Evolutionary conservation across 2,113 vertebrate species (phyloP).

Genomic region (Euleptes europaea): DNA sequence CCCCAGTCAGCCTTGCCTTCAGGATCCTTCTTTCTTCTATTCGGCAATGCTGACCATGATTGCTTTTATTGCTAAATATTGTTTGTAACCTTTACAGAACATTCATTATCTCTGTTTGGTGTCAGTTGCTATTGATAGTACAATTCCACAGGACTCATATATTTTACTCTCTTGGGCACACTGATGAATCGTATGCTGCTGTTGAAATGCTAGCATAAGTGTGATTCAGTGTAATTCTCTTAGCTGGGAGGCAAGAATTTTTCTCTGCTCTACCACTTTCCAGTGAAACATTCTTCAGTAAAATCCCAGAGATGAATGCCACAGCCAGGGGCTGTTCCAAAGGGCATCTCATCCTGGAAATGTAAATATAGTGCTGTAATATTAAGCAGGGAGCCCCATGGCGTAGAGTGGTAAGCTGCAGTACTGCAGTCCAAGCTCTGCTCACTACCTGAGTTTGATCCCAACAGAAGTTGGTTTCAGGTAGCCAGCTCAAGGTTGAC

Average conservation of each 20-base stretch:
- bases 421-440: too few species aligned
- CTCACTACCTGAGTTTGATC: too few species aligned
- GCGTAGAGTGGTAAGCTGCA: too few species aligned
- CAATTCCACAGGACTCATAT: conserved; percentile 6
- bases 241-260: background rate
- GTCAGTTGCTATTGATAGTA: conserved; percentile 36
- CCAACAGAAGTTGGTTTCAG: too few species aligned
- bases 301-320: conserved; percentile 6
- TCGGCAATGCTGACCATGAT: conserved; percentile 53
- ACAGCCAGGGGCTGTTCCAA: conserved; percentile 21
- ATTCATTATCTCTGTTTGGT: conserved; percentile 45
- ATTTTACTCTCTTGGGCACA: background rate
- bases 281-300: conserved; percentile 25
- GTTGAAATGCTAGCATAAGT: background rate
- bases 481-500: too few species aligned
- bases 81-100: conserved; percentile 35
- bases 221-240: background rate
- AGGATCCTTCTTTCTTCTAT: conserved; percentile 42
- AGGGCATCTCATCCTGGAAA: background rate
- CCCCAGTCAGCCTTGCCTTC: conserved; percentile 50
- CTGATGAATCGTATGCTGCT: background rate
- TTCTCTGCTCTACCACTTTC: conserved; percentile 6
- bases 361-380: background rate
- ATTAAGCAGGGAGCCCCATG: too few species aligned
- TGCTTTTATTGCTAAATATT: conserved; percentile 55